phyloP scores from a whole-genome alignment of 1,140 invertebrate genomes.

The Drosophila kanapiae region DNA sequence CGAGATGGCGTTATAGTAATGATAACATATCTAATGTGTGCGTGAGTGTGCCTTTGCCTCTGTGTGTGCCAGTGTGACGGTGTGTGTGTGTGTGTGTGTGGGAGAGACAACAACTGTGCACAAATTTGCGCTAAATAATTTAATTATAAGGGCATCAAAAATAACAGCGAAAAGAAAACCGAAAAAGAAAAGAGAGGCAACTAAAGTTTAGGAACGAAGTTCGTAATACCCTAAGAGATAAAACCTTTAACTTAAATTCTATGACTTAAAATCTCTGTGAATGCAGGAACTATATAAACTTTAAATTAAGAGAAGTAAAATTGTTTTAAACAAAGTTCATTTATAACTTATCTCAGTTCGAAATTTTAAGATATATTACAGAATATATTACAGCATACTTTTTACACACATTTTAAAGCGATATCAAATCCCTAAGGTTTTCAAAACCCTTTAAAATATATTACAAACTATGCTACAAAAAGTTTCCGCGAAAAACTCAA shows the following conservation, averaged over 20 bases:
- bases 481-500: no score
- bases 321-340: no score
- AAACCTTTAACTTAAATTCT: background rate
- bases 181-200: slow-evolving; percentile 5
- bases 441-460: background rate
- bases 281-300: background rate
- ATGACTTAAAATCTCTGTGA: background rate
- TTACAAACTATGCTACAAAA: no score
- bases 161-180: slow-evolving; percentile 40
- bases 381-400: background rate
- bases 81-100: slow-evolving; percentile 27
- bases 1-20: slow-evolving; percentile 24
- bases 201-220: background rate
- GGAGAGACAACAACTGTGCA: slow-evolving; percentile 61
- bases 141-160: slow-evolving; percentile 67
- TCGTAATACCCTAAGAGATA: background rate
- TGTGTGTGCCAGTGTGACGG: no score
- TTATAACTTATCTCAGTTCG: no score
- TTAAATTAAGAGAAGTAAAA: background rate
- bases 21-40: slow-evolving; percentile 56
- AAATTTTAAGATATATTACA: no score
- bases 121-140: slow-evolving; percentile 76
- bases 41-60: slow-evolving; percentile 18
- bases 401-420: background rate
- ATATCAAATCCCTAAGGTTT: background rate